Evolutionary conservation across 1,140 invertebrate genomes (phyloP), one percentile per base, ranked within the genome.

Genomic region (Planococcus citri): DNA sequence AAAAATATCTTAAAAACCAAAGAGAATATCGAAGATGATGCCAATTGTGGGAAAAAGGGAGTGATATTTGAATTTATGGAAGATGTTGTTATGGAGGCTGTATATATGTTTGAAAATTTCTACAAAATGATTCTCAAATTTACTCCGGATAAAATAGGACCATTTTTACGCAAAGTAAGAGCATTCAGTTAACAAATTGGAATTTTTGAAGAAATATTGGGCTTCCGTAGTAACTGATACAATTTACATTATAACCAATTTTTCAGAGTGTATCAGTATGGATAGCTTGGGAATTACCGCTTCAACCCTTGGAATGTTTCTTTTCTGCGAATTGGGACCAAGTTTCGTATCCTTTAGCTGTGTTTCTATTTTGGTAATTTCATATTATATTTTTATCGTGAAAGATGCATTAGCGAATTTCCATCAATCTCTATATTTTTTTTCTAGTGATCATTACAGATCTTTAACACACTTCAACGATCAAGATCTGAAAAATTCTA

Each of bases 331-430:
- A 64, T 64, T 25, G 21, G 60, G 60, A 64, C 6, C 21, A 24
- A 25, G 60, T 64, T 4, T 10, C 60, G 4, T 64, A 64, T 64
- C 60, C 21, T 25, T 64, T 64, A 64, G 60, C 60, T 14, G 60
- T 64, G 20, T 64, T 64, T 25, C 24, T 64, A 64, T 64, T 64
- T 64, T 64, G 60, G 60, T 64, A 14, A 64, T 4, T 64, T 25
- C 9, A 25, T 6, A 25, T 17, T 24, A 64, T 37, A 14, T 51
- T 51, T 51, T 51, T 3, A 20, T 33, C 29, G 3, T 33, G 3
- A 33, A 12, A 6, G 12, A 33, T 20, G 17, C 17, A n/a, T 27
- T 6, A 17, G 17, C 2, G 24, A 64, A 25, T 64, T 64, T 64
- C 17, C 22, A 6, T 64, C 25, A n/a, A n/a, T n/a, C n/a, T n/a